These are phyloP conservation scores for Oncorhynchus nerka DNA, from an alignment of 2,113 vertebrate species.

Conservation along the genomic window DNA sequence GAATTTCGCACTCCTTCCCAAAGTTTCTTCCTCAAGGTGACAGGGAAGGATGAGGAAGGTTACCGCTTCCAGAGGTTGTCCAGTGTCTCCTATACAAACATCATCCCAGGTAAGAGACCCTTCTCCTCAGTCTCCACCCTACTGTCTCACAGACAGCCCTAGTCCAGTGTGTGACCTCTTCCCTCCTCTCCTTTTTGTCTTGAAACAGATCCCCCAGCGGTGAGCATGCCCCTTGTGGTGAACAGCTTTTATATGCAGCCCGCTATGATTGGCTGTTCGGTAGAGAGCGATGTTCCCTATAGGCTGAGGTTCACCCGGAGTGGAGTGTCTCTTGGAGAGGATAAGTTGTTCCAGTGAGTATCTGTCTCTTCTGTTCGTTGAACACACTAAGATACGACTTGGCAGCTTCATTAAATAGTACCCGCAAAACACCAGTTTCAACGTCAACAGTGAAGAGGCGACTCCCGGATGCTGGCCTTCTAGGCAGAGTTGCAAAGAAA, in stretches of 20 bases:
- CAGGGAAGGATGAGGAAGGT: conserved; percentile 81
- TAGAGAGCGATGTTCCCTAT: conserved; percentile 83
- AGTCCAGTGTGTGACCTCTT: conserved; percentile 37
- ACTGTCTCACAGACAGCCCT: conserved; percentile 40
- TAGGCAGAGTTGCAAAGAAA: too few species aligned
- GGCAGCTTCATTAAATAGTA: too few species aligned
- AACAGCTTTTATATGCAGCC: conserved; percentile 78
- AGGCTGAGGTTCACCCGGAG: conserved; percentile 77
- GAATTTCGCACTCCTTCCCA: conserved; percentile 78
- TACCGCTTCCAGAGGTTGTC: conserved; percentile 89
- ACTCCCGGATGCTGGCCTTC: too few species aligned
- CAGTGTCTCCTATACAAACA: conserved; percentile 86
- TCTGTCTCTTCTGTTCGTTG: conserved; percentile 15
- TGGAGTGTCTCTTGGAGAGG: conserved; percentile 75
- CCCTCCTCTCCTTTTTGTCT: conserved; percentile 21
- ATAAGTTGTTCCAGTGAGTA: conserved; percentile 79
- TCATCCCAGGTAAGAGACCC: conserved; percentile 76
- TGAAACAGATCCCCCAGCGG: conserved; percentile 78
- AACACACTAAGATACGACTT: conserved; percentile 17
- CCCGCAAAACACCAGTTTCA: too few species aligned
- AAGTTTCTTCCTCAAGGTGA: conserved; percentile 88
- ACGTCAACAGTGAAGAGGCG: too few species aligned
- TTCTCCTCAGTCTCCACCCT: neutral
- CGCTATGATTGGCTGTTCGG: conserved; percentile 79
- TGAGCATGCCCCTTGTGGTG: conserved; percentile 81